A percentile compares a stretch with the other conserved stretches of the same genome.
These are phyloP conservation scores for Ectemnius cavifrons DNA, from an alignment of 2,888 invertebrate genomes.

Conservation along the genomic window DNA sequence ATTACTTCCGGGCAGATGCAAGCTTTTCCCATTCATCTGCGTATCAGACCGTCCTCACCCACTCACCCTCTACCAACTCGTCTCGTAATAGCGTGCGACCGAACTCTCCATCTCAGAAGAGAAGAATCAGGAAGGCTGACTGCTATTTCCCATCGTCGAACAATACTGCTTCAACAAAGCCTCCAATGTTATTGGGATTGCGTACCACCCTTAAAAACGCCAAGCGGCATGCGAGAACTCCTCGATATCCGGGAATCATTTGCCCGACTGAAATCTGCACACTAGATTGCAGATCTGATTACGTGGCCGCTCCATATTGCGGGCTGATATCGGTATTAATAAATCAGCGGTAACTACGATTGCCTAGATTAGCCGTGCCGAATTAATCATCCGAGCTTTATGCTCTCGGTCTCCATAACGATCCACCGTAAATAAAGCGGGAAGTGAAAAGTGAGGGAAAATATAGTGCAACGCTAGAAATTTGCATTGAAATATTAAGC, in stretches of 20 bases:
- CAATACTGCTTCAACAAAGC: neutral
- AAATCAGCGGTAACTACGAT: too few relatives aligned
- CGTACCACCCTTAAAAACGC: neutral
- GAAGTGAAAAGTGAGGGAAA: too few relatives aligned
- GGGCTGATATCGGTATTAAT: too few relatives aligned
- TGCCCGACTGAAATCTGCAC: too few relatives aligned
- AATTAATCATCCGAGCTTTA: slow-evolving; percentile 39
- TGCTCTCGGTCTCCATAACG: neutral
- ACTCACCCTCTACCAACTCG: neutral
- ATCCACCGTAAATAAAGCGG: too few relatives aligned
- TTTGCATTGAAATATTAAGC: too few relatives aligned
- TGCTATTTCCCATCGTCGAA: slow-evolving; percentile 20
- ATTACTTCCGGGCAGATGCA: slow-evolving; percentile 49
- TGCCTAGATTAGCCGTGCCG: neutral
- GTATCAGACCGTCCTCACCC: neutral
- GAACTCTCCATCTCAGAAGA: slow-evolving; percentile 21
- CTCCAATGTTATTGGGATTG: too few relatives aligned
- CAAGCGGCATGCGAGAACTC: neutral
- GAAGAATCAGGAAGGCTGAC: slow-evolving; percentile 19
- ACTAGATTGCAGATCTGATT: too few relatives aligned
- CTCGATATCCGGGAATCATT: slow-evolving; percentile 12
- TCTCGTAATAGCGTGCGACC: slow-evolving; percentile 11
- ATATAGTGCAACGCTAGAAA: too few relatives aligned
- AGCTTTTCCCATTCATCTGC: slow-evolving; percentile 32
- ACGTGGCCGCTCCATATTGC: too few relatives aligned